A percentile compares a stretch with the other conserved stretches of the same genome.
These are phyloP conservation scores for Oscheius onirici DNA, from an alignment of 2,888 invertebrate genomes.

Conservation along the genomic window DNA sequence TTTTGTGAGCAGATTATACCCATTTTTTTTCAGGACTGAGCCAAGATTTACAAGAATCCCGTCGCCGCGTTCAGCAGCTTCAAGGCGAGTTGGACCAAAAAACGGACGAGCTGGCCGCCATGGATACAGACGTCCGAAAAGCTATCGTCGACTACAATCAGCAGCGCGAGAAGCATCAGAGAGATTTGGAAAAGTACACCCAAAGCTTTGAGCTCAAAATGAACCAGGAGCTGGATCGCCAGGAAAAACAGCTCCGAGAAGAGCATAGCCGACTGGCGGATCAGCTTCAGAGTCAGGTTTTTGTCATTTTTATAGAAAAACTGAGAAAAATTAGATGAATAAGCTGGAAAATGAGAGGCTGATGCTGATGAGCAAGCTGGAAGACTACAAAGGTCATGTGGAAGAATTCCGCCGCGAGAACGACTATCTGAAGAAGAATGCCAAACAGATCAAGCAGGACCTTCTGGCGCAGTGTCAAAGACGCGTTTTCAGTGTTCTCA, in stretches of 20 bases:
- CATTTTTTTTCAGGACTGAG: not conserved
- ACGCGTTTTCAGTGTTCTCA: constrained; percentile 13
- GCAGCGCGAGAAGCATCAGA: not conserved
- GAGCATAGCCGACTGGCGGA: not conserved
- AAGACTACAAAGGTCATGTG: not conserved
- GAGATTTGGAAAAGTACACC: not conserved
- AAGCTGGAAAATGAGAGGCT: constrained; percentile 10
- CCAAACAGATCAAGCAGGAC: constrained; percentile 22
- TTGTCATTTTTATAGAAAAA: not conserved
- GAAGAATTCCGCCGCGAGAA: constrained; percentile 10
- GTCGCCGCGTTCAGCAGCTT: not conserved
- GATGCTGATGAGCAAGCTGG: constrained; percentile 9
- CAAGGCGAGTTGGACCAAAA: constrained; percentile 5
- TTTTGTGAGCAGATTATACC: not conserved
- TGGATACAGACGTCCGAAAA: constrained; percentile 7
- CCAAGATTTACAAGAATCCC: constrained; percentile 1
- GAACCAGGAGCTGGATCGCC: not conserved
- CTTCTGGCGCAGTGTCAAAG: constrained; percentile 11
- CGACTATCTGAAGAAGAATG: constrained; percentile 18
- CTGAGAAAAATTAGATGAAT: not conserved
- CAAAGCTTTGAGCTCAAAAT: constrained; percentile 1
- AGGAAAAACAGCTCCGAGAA: not conserved
- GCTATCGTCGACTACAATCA: not conserved
- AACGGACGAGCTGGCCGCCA: constrained; percentile 9
- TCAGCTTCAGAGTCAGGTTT: not conserved